Conservation (phyloP, 1,140 invertebrate genomes). For the Neelides sp. region DNA sequence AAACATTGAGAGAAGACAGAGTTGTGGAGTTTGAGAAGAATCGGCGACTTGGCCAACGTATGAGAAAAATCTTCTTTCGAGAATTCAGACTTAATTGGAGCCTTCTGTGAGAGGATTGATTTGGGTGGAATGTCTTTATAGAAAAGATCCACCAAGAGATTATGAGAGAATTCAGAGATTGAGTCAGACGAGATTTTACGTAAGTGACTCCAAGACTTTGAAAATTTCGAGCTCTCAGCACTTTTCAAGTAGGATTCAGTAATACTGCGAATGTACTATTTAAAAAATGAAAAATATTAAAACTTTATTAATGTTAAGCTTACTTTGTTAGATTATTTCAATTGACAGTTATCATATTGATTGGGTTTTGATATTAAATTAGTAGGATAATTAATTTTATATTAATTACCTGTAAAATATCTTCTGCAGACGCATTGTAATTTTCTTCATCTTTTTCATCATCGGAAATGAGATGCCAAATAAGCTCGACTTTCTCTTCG, state of each 20-base stretch:
- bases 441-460: conserved; percentile 1
- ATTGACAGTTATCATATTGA: background rate
- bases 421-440: conserved; percentile 6
- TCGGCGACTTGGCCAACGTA: conserved; percentile 18
- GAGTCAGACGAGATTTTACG: conserved; percentile 12
- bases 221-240: conserved; percentile 13
- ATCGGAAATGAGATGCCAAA: conserved; percentile 14
- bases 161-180: conserved; percentile 19
- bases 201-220: conserved; percentile 15
- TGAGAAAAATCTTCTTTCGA: conserved; percentile 21
- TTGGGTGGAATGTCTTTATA: conserved; percentile 15
- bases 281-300: conserved; percentile 9
- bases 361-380: background rate
- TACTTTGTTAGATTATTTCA: no score
- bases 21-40: conserved; percentile 20
- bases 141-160: conserved; percentile 19
- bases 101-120: conserved; percentile 14
- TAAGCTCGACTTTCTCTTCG: conserved; percentile 24
- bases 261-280: conserved; percentile 24
- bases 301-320: conserved; percentile 1
- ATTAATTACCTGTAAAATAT: conserved; percentile 18
- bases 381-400: background rate
- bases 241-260: conserved; percentile 26
- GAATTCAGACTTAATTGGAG: conserved; percentile 7
- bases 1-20: conserved; percentile 25